phyloP scores from a whole-genome alignment of 1,140 invertebrate genomes.

The Physella acuta region DNA sequence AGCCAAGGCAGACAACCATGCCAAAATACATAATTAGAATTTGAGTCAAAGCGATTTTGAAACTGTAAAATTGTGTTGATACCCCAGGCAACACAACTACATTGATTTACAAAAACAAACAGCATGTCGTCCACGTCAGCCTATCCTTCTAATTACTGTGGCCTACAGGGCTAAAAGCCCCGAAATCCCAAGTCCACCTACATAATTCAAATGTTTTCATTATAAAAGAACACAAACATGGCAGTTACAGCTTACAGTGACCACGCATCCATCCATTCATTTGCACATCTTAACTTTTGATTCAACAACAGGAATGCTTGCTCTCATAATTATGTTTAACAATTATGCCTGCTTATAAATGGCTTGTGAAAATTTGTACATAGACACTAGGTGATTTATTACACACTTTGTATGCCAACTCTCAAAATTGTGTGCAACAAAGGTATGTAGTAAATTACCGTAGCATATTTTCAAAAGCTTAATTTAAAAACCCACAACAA shows the following conservation, averaged over 20 bases:
- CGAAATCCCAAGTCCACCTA: conserved; percentile 17
- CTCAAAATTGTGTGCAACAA: not conserved
- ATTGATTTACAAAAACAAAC: not conserved
- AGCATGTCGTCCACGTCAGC: conserved; percentile 32
- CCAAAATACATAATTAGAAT: conserved; percentile 12
- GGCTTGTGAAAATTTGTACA: too few species aligned
- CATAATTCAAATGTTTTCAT: conserved; percentile 23
- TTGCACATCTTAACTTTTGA: too few species aligned
- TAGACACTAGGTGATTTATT: too few species aligned
- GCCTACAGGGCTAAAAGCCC: conserved; percentile 26
- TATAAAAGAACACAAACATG: conserved; percentile 20
- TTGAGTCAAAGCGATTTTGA: conserved; percentile 15
- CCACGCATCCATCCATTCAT: too few species aligned
- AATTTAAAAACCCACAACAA: conserved; percentile 9
- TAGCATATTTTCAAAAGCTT: not conserved
- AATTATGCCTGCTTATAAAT: too few species aligned
- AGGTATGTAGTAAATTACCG: not conserved
- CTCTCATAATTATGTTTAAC: too few species aligned
- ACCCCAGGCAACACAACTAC: not conserved
- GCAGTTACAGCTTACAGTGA: too few species aligned
- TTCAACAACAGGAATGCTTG: too few species aligned
- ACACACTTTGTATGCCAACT: too few species aligned
- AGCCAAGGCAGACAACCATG: conserved; percentile 28
- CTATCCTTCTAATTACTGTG: conserved; percentile 50
- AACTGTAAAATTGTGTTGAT: conserved; percentile 6